phyloP scores from a whole-genome alignment of 92 coral and sea anemone species.

The Blastomussa wellsi region DNA sequence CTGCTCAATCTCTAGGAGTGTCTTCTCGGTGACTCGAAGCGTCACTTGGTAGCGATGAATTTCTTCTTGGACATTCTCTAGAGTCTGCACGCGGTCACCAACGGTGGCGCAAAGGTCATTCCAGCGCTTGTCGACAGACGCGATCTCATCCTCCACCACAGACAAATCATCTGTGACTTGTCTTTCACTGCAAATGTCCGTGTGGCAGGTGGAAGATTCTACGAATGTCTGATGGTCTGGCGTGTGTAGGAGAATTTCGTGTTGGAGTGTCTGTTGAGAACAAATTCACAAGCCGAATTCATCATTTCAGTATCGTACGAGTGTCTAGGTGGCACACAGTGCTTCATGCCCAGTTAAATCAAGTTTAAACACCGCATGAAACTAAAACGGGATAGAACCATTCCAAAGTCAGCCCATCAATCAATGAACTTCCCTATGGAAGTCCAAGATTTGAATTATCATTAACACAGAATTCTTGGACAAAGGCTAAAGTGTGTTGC shows the following conservation, averaged over 20 bases:
- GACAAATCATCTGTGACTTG: constrained; percentile 73
- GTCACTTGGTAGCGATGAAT: constrained; percentile 80
- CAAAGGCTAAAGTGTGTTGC: neutral
- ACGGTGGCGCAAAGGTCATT: constrained; percentile 68
- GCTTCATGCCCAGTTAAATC: neutral
- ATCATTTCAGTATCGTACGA: too few species aligned
- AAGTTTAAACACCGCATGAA: neutral
- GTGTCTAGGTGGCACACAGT: too few species aligned
- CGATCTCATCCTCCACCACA: constrained; percentile 80
- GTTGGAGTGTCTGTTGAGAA: constrained; percentile 75
- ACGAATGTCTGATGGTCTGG: constrained; percentile 74
- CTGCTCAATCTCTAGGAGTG: constrained; percentile 68
- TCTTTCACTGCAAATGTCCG: constrained; percentile 61
- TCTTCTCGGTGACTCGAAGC: constrained; percentile 65
- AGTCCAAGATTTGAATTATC: neutral
- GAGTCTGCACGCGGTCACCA: constrained; percentile 57
- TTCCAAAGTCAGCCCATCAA: neutral
- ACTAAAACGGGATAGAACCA: neutral
- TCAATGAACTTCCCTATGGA: too few species aligned
- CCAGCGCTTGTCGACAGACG: constrained; percentile 76
- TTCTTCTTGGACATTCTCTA: constrained; percentile 73
- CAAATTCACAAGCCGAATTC: too few species aligned
- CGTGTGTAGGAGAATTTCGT: constrained; percentile 73
- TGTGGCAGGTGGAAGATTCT: constrained; percentile 54
- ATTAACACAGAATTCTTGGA: neutral